Evolutionary conservation across 2,113 vertebrate genomes (phyloP), one percentile per base, ranked within the genome.

Genomic region (Nanorana parkeri): DNA sequence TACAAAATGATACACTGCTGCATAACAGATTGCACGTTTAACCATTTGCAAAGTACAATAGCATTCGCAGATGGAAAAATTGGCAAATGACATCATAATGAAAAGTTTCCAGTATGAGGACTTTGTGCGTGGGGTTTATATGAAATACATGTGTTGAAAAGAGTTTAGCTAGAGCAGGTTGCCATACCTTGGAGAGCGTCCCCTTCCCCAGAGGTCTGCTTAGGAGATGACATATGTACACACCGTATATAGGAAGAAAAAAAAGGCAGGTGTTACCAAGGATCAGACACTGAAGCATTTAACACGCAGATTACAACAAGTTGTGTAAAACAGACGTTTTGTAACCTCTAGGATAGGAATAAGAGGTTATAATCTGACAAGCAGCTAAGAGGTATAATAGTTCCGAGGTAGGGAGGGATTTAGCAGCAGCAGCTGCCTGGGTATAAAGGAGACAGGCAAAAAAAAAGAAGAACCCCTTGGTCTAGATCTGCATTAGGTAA

Each of bases 141-240:
- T 81, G 69, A 67, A 72, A 80, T 81, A 81, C 68, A 73, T 73
- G 23, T 73, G 63, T 66, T 82, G 21, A 23, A 75, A 58, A 67
- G 41, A 36, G 36, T 74, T 36, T 28, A 51, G 68, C 26, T 10
- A 64, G 5, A 68, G 41, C 29, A 67, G 71, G 29, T 60, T 67
- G 58, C 32, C 60, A 61, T 64, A 32, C 68, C 60, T 65, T 17
- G 41, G 21, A 61, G 67, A 60, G 55, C 7, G 5, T 16, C 72
- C 23, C 26, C 61, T 23, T 65, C 66, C 28, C 41, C 29, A 60
- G n/a, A 69, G 56, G 52, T 68, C 65, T 54, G 6, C 64, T 54
- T 41, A 67, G 76, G 29, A 78, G 47, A 32, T 26, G 1, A 67
- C 47, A 67, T 54, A 29, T 52, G 60, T 61, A 21, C 68, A 63